Percentiles rank a stretch among this genome's conserved stretches.
phyloP scores from a whole-genome alignment of 2,113 vertebrate species.

The Mandrillus leucophaeus region DNA sequence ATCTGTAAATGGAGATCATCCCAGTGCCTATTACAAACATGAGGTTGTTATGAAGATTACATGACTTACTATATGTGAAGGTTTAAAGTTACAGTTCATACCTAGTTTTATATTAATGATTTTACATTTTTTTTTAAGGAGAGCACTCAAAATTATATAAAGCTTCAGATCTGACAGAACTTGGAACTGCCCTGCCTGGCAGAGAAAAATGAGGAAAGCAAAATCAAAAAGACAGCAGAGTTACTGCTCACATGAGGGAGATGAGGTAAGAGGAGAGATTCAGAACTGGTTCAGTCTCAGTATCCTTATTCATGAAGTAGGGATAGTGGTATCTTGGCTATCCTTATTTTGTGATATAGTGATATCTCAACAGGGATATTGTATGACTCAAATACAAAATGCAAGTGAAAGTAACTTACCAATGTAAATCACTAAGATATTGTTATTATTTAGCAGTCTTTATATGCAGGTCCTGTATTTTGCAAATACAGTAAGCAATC shows the following conservation, averaged over 20 bases:
- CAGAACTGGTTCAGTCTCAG: not conserved
- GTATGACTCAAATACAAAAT: not conserved
- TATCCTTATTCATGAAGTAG: not conserved
- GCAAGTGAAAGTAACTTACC: not conserved
- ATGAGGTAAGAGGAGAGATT: not conserved
- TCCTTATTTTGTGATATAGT: not conserved
- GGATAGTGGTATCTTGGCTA: not conserved
- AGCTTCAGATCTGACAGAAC: not conserved
- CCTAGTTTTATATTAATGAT: not conserved
- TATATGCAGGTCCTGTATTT: not conserved
- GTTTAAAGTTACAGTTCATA: not conserved
- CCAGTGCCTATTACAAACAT: not conserved
- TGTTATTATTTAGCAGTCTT: not conserved
- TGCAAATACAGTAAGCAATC: not conserved
- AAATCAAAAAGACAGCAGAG: not conserved
- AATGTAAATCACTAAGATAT: not conserved
- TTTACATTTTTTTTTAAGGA: constrained; percentile 9
- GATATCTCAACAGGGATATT: not conserved
- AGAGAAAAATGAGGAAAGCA: not conserved
- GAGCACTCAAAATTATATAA: not conserved
- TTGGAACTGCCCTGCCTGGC: not conserved
- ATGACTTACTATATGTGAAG: not conserved
- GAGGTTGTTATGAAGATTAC: not conserved
- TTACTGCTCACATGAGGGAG: not conserved
- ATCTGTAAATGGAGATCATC: not conserved